Evolutionary conservation across 2,888 invertebrate species (phyloP), one percentile per base, ranked within the genome.

Genomic region (Acanthosepion esculentum): DNA sequence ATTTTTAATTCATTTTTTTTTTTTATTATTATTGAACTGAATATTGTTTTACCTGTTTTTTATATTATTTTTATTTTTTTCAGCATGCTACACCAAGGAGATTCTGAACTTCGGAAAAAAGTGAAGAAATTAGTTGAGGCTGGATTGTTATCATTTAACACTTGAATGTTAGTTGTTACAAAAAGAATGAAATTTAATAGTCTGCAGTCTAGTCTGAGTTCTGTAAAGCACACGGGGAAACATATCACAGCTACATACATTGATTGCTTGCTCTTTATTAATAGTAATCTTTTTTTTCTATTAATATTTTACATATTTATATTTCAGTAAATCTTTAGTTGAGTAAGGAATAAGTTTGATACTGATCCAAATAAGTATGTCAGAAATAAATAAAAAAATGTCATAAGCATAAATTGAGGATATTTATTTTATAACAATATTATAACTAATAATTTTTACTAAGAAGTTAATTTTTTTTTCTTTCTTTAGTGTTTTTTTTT

Each of bases 131-230:
- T 96, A 93, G 96, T 96, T n/a, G 95, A 96, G 94, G 96, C 95
- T 93, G 96, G 96, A 94, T 94, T 96, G 23, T 95, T 96, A 41
- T 96, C 96, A 94, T 96, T 96, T 94, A 96, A 96, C 93, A 94
- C 93, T 48, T 95, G 95, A 95, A 59, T 55, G 29, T n/a, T 33
- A 33, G n/a, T 78, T 78, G 78, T 78, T n/a, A 33, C 78, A 78
- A 33, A 78, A 78, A n/a, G n/a, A 12, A 78, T 78, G n/a, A 33
- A 78, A 78, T 78, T n/a, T 78, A n/a, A 78, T 78, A 78, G 78
- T 78, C 78, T 33, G 78, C 78, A 33, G n/a, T 78, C n/a, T 78
- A 78, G 78, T 33, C n/a, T 78, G n/a, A 78, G n/a, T 78, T n/a
- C n/a, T n/a, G 78, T 78, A 33, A 78, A 78, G 15, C n/a, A 78